Percentiles rank a stretch among this genome's conserved stretches.
These are phyloP conservation scores for Egretta garzetta DNA, from an alignment of 2,113 vertebrate species.

Conservation along the genomic window DNA sequence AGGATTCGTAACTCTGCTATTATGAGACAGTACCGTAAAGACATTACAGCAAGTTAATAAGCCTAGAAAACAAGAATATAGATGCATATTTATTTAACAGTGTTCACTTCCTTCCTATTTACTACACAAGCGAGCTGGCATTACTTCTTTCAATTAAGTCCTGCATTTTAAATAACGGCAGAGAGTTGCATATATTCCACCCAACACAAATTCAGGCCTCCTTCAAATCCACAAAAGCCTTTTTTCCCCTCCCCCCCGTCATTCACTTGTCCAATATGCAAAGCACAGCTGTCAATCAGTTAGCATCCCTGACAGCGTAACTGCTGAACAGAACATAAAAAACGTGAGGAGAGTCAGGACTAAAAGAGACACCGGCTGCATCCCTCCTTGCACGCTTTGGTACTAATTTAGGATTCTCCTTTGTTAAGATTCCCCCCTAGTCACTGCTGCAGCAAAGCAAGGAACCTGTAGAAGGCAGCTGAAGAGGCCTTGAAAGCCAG, in stretches of 20 bases:
- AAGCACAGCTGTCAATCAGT: constrained; percentile 11
- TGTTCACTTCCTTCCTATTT: constrained; percentile 1
- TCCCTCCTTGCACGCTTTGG: neutral
- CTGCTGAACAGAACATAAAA: neutral
- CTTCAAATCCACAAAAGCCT: constrained; percentile 2
- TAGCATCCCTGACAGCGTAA: constrained; percentile 31
- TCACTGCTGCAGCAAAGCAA: neutral
- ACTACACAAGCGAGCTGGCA: neutral
- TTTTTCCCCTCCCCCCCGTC: neutral
- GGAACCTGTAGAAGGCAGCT: neutral
- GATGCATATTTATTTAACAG: neutral
- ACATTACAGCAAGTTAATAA: neutral
- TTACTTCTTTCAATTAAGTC: constrained; percentile 27
- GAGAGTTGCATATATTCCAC: constrained; percentile 24
- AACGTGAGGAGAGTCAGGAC: neutral
- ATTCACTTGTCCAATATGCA: constrained; percentile 29
- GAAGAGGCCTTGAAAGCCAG: neutral
- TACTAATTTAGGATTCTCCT: neutral
- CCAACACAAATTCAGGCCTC: neutral
- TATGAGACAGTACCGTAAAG: neutral
- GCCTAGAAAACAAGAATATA: neutral
- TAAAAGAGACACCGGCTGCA: neutral
- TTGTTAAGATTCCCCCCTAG: neutral
- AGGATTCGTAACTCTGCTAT: neutral
- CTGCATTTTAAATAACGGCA: neutral